These are phyloP conservation scores for Bombus pascuorum DNA, from an alignment of 1,140 invertebrate genomes.

Conservation along the genomic window DNA sequence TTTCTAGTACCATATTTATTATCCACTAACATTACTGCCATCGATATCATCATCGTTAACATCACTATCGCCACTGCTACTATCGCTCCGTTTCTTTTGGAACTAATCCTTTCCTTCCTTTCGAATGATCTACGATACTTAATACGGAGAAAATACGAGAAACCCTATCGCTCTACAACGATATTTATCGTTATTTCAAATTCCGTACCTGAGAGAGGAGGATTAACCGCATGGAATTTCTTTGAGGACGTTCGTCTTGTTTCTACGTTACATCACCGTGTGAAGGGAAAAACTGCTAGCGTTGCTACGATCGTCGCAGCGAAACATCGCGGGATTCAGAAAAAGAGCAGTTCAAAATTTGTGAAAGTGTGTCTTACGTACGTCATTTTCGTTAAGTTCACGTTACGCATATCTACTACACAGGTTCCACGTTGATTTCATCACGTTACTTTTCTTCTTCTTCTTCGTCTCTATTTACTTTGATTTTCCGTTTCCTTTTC, in stretches of 20 bases:
- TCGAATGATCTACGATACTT: conserved; percentile 58
- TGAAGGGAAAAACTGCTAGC: conserved; percentile 65
- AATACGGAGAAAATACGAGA: conserved; percentile 53
- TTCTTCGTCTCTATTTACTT: neutral
- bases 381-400: conserved; percentile 22
- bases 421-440: conserved; percentile 12
- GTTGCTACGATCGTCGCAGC: conserved; percentile 69
- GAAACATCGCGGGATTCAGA: conserved; percentile 71
- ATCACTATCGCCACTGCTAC: conserved; percentile 25
- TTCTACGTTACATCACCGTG: conserved; percentile 67
- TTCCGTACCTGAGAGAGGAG: conserved; percentile 64
- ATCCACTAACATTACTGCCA: conserved; percentile 16
- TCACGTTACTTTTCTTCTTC: neutral
- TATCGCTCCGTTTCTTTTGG: conserved; percentile 25
- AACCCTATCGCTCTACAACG: conserved; percentile 57
- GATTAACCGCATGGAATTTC: conserved; percentile 76
- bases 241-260: conserved; percentile 70
- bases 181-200: conserved; percentile 62
- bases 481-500: too few relatives aligned
- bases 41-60: conserved; percentile 22
- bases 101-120: conserved; percentile 34
- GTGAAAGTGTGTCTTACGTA: conserved; percentile 37
- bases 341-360: conserved; percentile 59
- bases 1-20: conserved; percentile 8
- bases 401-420: conserved; percentile 20